Conservation (phyloP, 2,888 invertebrate genomes). For the Phymatocera aterrima region DNA sequence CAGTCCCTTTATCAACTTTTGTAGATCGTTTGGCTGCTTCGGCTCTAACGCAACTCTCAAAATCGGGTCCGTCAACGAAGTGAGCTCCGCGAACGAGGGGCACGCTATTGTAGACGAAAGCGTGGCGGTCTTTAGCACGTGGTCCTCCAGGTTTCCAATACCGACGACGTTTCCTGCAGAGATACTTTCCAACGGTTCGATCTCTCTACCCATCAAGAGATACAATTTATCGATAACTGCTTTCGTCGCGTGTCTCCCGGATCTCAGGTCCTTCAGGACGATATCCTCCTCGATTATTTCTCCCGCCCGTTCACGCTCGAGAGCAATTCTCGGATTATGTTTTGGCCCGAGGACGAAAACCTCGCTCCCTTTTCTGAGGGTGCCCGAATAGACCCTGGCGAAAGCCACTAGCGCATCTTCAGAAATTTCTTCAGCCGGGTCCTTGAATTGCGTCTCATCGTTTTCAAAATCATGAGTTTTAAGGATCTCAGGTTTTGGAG, state of each 20-base stretch:
- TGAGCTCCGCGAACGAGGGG: conserved; percentile 91
- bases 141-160: conserved; percentile 90
- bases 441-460: conserved; percentile 34
- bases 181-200: conserved; percentile 86
- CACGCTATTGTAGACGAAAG: conserved; percentile 88
- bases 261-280: conserved; percentile 79
- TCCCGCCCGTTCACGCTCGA: conserved; percentile 73
- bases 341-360: conserved; percentile 92
- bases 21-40: conserved; percentile 86
- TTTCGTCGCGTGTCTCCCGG: conserved; percentile 82
- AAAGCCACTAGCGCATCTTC: conserved; percentile 90
- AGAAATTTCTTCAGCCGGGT: conserved; percentile 62
- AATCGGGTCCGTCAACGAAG: conserved; percentile 88
- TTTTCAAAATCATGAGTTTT: no score
- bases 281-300: conserved; percentile 75
- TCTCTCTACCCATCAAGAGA: conserved; percentile 94
- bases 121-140: conserved; percentile 93
- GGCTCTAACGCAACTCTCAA: conserved; percentile 96
- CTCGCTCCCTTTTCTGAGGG: conserved; percentile 84
- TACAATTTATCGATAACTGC: conserved; percentile 86
- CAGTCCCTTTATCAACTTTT: conserved; percentile 84
- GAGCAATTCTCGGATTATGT: conserved; percentile 85
- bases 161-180: conserved; percentile 95
- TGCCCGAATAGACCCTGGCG: conserved; percentile 95
- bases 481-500: conserved; percentile 9